A percentile compares a stretch with the other conserved stretches of the same genome.
phyloP scores from a whole-genome alignment of 2,888 invertebrate genomes.

The Ochropleura leucogaster region DNA sequence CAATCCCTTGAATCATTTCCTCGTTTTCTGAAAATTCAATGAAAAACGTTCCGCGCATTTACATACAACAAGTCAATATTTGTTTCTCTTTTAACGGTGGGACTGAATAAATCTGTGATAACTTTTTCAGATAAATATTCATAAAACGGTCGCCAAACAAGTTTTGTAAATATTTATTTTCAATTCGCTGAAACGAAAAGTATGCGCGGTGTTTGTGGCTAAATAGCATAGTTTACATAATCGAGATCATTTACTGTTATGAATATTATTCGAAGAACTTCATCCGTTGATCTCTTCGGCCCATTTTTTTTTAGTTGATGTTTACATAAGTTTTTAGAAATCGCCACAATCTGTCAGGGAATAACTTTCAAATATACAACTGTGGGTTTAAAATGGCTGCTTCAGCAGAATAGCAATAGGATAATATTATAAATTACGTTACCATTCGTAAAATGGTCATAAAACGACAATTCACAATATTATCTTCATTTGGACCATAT shows the following conservation, averaged over 20 bases:
- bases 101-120: conserved; percentile 3
- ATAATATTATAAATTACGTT: too few species aligned
- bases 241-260: not conserved
- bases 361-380: not conserved
- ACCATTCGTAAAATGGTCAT: too few species aligned
- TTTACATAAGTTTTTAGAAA: not conserved
- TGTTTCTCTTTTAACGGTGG: conserved; percentile 6
- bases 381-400: too few species aligned
- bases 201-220: not conserved
- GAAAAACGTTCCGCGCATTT: not conserved
- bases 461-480: too few species aligned
- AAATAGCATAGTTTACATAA: not conserved
- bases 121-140: not conserved
- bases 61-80: conserved; percentile 19
- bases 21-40: not conserved
- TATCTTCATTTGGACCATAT: too few species aligned
- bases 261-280: not conserved
- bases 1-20: too few species aligned
- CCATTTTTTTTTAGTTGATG: not conserved
- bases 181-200: not conserved
- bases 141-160: not conserved
- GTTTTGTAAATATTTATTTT: conserved; percentile 16
- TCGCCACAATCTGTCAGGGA: not conserved
- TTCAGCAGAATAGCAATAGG: too few species aligned
- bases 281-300: not conserved